Base-by-base conservation (phyloP, 2,888 invertebrate genomes). In the Amiota minor region DNA sequence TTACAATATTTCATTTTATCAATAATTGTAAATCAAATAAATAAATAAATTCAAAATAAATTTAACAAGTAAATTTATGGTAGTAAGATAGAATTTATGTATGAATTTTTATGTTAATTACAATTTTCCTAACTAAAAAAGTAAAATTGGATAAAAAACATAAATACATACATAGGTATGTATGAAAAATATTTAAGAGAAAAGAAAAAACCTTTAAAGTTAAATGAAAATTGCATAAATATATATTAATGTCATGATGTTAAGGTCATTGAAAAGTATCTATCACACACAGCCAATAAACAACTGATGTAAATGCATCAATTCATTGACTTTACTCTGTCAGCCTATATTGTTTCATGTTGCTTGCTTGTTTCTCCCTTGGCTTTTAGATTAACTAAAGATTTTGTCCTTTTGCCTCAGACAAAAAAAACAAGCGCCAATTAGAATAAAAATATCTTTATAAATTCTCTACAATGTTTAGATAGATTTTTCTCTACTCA, bases 381-480 rank as follows among this genome's bases (percentile, higher is more conserved):
- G 35, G 6, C 35, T 35, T 35, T 35, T 35, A 35, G 35, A 35
- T 35, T 35, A 35, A 35, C 35, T 23, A 23, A 23, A 23, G 23
- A 23, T 23, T 23, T 23, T 23, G n/a, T 23, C 23, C 23, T 23
- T 2, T 23, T 23, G 23, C 3, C 23, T 35, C 35, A 35, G 6
- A 35, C 35, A 35, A 75, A 76, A 75, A 76, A 81, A 78, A 83
- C 83, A 83, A 83, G 83, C 84, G 84, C 83, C 84, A 84, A 83
- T 83, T 83, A 83, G 84, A 83, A 83, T 77, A 74, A 49, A 70
- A 16, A 12, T 3, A 53, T 53, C 14, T 53, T n/a, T 53, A 53
- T 53, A 20, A 70, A 49, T 46, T 4, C 35, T 35, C 2, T 35
- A 61, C 14, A 61, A 61, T 23, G 49, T 49, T 14, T 23, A 61